phyloP scores from a whole-genome alignment of 2,888 invertebrate species.

The Pinctada fucata region DNA sequence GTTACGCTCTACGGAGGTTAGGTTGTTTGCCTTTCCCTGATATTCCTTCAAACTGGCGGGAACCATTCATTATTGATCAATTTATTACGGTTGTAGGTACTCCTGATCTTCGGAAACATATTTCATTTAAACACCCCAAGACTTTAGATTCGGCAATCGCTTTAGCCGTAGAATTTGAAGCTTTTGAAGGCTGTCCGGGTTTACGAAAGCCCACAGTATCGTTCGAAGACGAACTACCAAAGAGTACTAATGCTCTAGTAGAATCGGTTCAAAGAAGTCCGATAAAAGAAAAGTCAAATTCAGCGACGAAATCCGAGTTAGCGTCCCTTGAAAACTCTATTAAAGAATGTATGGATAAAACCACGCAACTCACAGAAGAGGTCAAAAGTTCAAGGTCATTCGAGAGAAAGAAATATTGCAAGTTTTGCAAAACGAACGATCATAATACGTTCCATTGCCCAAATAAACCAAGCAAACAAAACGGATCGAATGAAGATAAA shows the following conservation, averaged over 20 bases:
- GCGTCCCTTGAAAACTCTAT: background rate
- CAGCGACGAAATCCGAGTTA: background rate
- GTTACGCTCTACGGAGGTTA: conserved; percentile 22
- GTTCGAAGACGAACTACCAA: background rate
- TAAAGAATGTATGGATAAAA: background rate
- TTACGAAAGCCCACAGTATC: background rate
- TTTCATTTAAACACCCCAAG: conserved; percentile 19
- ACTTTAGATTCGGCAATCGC: conserved; percentile 24
- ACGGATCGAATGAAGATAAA: background rate
- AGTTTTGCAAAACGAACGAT: background rate
- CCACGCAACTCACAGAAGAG: background rate
- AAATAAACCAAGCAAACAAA: background rate
- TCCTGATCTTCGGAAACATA: conserved; percentile 11
- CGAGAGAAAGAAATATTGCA: background rate
- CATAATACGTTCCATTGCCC: background rate
- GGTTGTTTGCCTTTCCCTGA: conserved; percentile 21
- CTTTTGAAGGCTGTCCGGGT: conserved; percentile 5
- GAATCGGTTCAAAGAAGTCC: background rate
- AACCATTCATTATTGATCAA: conserved; percentile 16
- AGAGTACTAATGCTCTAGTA: background rate
- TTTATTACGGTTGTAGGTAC: conserved; percentile 13
- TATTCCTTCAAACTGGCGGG: conserved; percentile 1
- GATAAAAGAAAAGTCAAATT: background rate
- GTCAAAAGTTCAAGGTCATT: background rate
- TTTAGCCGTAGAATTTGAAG: conserved; percentile 23